Base-by-base conservation (phyloP, 2,113 vertebrate species). In the Gallinago jamesoni region DNA sequence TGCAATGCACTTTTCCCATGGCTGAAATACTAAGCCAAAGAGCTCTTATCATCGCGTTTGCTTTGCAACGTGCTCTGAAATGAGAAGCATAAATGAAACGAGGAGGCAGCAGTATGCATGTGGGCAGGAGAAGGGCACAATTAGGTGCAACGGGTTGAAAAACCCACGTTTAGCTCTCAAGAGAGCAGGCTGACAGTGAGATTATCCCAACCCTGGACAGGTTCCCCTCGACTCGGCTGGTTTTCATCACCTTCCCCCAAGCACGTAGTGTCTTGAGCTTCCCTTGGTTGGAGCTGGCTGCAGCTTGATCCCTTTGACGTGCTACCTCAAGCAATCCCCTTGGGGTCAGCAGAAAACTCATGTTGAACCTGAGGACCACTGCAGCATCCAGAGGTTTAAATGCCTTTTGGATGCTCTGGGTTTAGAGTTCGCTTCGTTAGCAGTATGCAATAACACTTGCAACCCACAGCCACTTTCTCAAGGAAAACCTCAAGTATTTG, bases 201-300 rank as follows among this genome's bases (percentile, higher is more conserved):
- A 60, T 43, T 64, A n/a, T 35, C 39, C 33, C 52, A 67, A 24
- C 16, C 10, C 25, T 35, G 41, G 17, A 24, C 7, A 33, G 1
- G 18, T n/a, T 85, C 5, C 15, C 43, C 56, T 56, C 19, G 30
- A 12, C 30, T 63, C 50, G 45, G 12, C 24, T 30, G 0, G 0
- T 48, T 95, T 77, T 85, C 20, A 21, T 72, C 77, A 47, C 10
- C 52, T 87, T 59, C 11, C 18, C 17, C 57, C 14, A 60, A 28
- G 28, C 17, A 62, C 0, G 0, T 18, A 1, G 0, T 50, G 30
- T 48, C 60, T 90, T 91, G 21, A 84, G 10, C 20, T 60, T 75
- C 27, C 7, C 48, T 37, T 43, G 30, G 11, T 39, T 0, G 0
- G 67, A 90, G 63, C 68, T 73, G 75, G 41, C n/a, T 59, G 62